Evolutionary conservation across 2,113 vertebrate species (phyloP).

Genomic region (Lonchura striata): DNA sequence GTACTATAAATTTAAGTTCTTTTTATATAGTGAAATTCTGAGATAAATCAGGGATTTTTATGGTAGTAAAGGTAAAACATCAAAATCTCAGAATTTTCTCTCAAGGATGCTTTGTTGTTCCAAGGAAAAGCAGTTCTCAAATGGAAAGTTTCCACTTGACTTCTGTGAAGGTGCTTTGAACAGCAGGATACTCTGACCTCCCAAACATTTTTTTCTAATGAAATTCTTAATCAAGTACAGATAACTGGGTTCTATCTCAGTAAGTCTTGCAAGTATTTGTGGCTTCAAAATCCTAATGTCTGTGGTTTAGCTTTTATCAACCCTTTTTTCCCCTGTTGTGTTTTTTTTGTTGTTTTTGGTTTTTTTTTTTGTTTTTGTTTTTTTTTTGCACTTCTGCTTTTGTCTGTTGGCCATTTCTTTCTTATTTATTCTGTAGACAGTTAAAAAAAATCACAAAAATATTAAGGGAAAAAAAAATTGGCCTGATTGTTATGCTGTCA

Average conservation of each 20-base stretch:
- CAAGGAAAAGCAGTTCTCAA: neutral
- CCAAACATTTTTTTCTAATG: neutral
- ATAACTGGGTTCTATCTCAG: neutral
- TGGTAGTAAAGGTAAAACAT: neutral
- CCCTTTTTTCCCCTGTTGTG: accelerated
- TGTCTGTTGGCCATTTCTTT: neutral
- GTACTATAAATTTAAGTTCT: neutral
- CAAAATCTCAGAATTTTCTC: neutral
- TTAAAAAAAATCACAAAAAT: neutral
- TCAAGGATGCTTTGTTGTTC: neutral
- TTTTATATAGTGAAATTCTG: neutral
- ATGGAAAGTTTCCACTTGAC: neutral
- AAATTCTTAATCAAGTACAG: neutral
- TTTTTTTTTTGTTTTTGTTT: too few species aligned
- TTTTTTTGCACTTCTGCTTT: neutral
- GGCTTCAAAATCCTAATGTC: neutral
- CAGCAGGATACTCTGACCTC: neutral
- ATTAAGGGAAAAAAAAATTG: neutral
- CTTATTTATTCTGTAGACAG: neutral
- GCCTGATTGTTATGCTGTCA: neutral
- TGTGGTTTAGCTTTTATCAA: neutral
- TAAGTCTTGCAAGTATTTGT: neutral
- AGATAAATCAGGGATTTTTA: neutral
- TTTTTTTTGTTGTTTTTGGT: too few species aligned
- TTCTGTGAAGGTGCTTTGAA: neutral